Evolutionary conservation across 1,140 invertebrate species (phyloP), one percentile per base, ranked within the genome.

Genomic region (Brachionus calyciflorus): DNA sequence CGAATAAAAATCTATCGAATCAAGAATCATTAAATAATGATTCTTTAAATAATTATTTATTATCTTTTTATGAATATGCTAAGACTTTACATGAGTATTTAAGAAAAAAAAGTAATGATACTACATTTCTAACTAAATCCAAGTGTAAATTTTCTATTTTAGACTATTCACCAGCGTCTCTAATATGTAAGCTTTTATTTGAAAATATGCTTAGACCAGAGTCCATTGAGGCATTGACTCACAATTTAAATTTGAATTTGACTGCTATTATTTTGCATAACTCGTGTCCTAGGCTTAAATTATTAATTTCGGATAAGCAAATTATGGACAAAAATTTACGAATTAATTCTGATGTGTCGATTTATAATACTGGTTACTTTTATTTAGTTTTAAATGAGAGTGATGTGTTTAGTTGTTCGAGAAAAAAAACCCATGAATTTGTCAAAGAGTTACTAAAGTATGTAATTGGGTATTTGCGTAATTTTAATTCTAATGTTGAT

Each of bases 221-320:
- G n/a, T 49, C 30, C 1, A 73, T 84, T 28, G 83, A 83, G 77
- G 78, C 77, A 55, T 80, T 84, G 4, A 83, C 83, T 19, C 73
- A 79, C n/a, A 81, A 81, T 41, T 51, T 84, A 40, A 84, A 82
- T 77, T 76, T 84, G 17, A 83, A 84, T 76, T 78, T 84, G 28
- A 83, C 81, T 0, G 82, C 83, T 68, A 82, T 84, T 40, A 84
- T 84, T 60, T 82, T 84, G 12, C 81, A 83, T 73, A 84, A 81
- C 78, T 84, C 83, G 63, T 84, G 83, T 79, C 80, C 82, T 0
- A 78, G 78, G 19, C 80, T 84, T 14, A 73, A 73, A 40, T 24
- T 73, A 3, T 4, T 51, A 12, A 21, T 12, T 17, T n/a, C 9
- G 81, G 81, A 78, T 83, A 81, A 21, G 77, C 78, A 2, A 49